Evolutionary conservation across 2,888 invertebrate species (phyloP).

Genomic region (Diogma glabrata): DNA sequence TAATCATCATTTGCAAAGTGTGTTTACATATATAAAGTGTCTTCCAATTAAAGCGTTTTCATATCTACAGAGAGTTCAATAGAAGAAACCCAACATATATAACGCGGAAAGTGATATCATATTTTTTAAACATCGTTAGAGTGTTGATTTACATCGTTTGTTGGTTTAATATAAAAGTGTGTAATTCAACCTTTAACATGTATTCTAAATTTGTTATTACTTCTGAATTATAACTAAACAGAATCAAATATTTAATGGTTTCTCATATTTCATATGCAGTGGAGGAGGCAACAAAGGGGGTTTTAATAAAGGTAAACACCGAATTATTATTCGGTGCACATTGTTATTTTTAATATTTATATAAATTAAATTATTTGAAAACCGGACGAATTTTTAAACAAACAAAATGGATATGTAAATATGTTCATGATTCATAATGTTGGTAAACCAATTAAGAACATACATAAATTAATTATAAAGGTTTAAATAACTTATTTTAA

Average conservation of each 20-base stretch:
- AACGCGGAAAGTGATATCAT: no score
- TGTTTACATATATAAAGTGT: conserved; percentile 9
- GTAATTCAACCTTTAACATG: no score
- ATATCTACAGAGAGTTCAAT: conserved; percentile 5
- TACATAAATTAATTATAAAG: no score
- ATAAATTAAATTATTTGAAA: conserved; percentile 10
- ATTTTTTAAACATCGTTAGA: no score
- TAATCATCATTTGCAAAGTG: conserved; percentile 3
- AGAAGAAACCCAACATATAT: conserved; percentile 6
- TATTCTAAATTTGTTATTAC: neutral
- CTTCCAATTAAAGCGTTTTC: conserved; percentile 8
- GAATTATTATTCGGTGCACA: conserved; percentile 55
- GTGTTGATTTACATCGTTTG: no score
- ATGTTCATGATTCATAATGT: neutral
- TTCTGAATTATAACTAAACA: neutral
- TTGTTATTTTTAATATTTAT: conserved; percentile 11
- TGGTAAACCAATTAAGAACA: no score
- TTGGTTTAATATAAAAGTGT: no score
- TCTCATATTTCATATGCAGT: conserved; percentile 41
- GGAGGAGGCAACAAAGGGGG: conserved; percentile 90
- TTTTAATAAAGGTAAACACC: conserved; percentile 95
- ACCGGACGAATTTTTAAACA: neutral
- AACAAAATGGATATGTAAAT: neutral
- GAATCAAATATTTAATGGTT: conserved; percentile 12
- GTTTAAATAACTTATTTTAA: no score